Evolutionary conservation across 2,888 invertebrate genomes (phyloP), one percentile per base, ranked within the genome.

Genomic region (Baronia brevicornis): DNA sequence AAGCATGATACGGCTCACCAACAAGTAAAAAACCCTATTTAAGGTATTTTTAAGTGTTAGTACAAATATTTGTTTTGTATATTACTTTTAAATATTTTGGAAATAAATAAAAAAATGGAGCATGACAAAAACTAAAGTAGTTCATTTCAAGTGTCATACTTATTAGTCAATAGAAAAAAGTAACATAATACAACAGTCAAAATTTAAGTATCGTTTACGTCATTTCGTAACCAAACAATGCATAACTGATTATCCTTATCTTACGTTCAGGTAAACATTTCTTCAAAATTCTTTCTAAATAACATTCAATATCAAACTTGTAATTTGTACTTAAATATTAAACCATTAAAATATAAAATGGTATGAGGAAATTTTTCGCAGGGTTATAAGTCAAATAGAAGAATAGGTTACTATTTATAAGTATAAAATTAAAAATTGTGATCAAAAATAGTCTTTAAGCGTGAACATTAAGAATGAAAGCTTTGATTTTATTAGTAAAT

Each of bases 211-310:
- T 42, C 42, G 38, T 46, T 49, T 43, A 48, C 46, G 47, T 62
- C 59, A 62, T 53, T 41, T 47, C 38, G 39, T 48, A 43, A 51
- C 54, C 65, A 75, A 79, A 78, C 69, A 78, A 71, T 72, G 65
- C 60, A 64, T 72, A 66, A 75, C 67, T 65, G 80, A 80, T 80
- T 77, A 78, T 61, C 46, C 49, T 72, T 75, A 80, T 79, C 74
- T 64, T 18, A 43, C 26, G 45, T 37, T 52, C 66, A 70, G 74
- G 74, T 75, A 78, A 70, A 65, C 64, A 67, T 60, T 69, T 66
- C 66, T 59, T 54, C 45, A 57, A 61, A 66, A 73, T 71, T 65
- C 57, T 48, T 55, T 40, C 28, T 29, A 26, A 36, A 43, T 39
- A 22, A 29, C 24, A 6, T 14, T 22, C 1, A 5, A 7, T 22